Evolutionary conservation across 1,140 invertebrate species (phyloP), one percentile per base, ranked within the genome.

Genomic region (Ectropis grisescens): DNA sequence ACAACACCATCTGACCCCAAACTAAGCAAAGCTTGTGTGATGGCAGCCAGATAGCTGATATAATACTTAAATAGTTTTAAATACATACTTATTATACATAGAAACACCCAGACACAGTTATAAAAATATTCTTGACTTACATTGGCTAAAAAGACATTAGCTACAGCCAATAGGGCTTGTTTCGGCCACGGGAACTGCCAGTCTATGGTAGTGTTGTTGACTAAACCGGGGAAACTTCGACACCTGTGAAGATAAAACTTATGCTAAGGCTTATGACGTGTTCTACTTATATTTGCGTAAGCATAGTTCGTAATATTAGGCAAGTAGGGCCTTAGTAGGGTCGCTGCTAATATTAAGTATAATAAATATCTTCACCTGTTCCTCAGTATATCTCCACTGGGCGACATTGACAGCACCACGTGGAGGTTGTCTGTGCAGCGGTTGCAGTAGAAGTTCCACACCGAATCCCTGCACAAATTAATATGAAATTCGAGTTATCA

Each of bases 151-250:
- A 91, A 92, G 2, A 92, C 89, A 30, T 89, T 90, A 3, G 94
- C 94, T 5, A 97, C 94, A 0, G 93, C 91, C 27, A 90, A 82
- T 10, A 97, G 62, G 1, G 95, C 94, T 76, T 97, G 93, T 39
- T 90, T 87, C 1, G 95, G 94, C 95, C 96, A 98, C 0, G 93
- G 88, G 58, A 93, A 91, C 42, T 96, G 91, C 94, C 95, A 98
- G 75, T 98, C 93, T 31, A 98, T 95, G 7, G 92, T 95, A 2
- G 93, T 95, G 59, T 93, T 96, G 59, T 95, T 96, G 11, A 97
- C 91, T 1, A 98, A 82, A 0, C 94, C 94, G 0, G 95, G 95
- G 72, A 97, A 97, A 81, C 90, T 95, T 29, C 94, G 84, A 49
- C 95, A 93, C 11, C 93, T 80, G 33, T 1, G 23, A 34, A 32